phyloP scores from a whole-genome alignment of 2,113 vertebrate species.

The Eleginops maclovinus region DNA sequence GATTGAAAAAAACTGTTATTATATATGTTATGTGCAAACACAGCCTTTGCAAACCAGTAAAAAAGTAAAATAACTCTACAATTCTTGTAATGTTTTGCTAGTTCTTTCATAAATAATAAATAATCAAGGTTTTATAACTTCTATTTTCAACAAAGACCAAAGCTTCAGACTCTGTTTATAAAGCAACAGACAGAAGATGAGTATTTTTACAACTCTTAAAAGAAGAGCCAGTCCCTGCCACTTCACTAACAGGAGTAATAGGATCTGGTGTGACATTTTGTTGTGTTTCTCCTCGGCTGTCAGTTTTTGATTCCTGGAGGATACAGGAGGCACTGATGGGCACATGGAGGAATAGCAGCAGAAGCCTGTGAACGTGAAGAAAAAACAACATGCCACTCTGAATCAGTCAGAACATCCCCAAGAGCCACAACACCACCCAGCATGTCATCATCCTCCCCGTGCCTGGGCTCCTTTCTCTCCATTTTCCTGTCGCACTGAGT shows the following conservation, averaged over 20 bases:
- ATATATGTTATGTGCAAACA: too few relatives aligned
- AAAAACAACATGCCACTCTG: conserved; percentile 69
- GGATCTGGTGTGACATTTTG: conserved; percentile 22
- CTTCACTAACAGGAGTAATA: neutral
- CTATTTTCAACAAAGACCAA: too few relatives aligned
- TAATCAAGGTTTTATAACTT: too few relatives aligned
- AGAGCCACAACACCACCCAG: conserved; percentile 3
- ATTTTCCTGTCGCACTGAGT: conserved; percentile 11
- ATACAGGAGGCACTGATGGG: conserved; percentile 35
- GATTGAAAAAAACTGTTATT: too few relatives aligned
- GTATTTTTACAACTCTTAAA: neutral
- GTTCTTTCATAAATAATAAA: too few relatives aligned
- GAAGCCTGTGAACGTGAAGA: conserved; percentile 18
- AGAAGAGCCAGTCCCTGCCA: neutral
- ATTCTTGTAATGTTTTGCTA: too few relatives aligned
- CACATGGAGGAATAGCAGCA: conserved; percentile 61
- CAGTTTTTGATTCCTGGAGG: neutral
- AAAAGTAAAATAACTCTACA: too few relatives aligned
- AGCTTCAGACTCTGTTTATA: too few relatives aligned
- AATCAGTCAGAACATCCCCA: conserved; percentile 51
- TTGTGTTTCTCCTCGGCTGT: neutral
- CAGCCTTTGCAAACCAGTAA: too few relatives aligned
- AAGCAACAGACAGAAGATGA: too few relatives aligned
- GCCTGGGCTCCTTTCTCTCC: neutral
- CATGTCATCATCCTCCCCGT: conserved; percentile 9